Base-by-base conservation (phyloP, 2,113 vertebrate genomes). In the Prionailurus bengalensis region DNA sequence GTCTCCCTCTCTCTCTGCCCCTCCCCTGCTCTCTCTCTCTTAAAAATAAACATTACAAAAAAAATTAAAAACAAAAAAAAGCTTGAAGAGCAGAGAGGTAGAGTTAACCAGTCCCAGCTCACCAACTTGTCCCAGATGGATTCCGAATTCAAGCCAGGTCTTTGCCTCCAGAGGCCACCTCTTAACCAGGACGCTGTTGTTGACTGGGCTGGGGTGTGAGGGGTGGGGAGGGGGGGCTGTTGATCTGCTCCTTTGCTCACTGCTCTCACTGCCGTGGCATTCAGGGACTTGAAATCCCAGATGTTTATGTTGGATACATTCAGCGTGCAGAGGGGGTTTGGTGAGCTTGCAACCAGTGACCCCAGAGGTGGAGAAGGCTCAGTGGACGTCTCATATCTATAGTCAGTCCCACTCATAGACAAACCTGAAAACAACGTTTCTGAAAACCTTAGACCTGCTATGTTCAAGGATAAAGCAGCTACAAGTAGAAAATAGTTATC, bases 201-300 rank as follows among this genome's bases (percentile, higher is more conserved):
- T 58, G 23, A 25, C 11, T 0, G 16, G 58, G 55, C 55, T 19
- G 23, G 25, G 16, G 12, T 4, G 1, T 5, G 0, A 14, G 29
- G 0, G 0, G 0, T 4, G 19, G 1, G 6, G 0, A 13, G n/a
- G 1, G 0, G 0, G 4, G 12, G 4, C 13, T 12, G 39, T 5
- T 76, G 74, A 68, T 14, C n/a, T 27, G 78, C 10, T 65, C 58
- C 27, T 63, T 1, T 58, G 61, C 23, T 58, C 5, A 19, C 58
- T 23, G 58, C 58, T 61, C 7, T 23, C 63, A 11, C 36, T 6
- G 11, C 36, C 5, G 4, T 4, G 31, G 61, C 39, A 9, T 68
- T 16, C 23, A 31, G 70, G 27, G 33, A 9, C 48, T 36, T 23
- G 36, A 84, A 48, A 36, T 36, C 79, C 45, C 39, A 82, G 8